phyloP scores from a whole-genome alignment of 2,888 invertebrate genomes.

The Saturnia pavonia region DNA sequence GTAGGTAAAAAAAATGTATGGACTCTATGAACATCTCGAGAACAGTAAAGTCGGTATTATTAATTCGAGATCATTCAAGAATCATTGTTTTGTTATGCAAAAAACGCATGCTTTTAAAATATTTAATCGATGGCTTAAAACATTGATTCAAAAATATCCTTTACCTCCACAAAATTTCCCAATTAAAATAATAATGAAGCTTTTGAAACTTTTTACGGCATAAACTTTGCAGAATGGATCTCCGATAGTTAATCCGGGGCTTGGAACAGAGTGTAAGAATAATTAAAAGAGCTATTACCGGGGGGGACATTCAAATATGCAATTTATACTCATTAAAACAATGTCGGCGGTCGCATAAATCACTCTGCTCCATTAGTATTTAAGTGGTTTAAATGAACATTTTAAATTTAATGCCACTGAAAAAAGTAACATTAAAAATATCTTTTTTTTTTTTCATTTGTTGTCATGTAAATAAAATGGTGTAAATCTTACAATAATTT shows the following conservation, averaged over 20 bases:
- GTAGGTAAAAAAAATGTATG: too few species aligned
- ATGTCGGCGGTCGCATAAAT: slow-evolving; percentile 69
- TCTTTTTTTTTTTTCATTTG: too few species aligned
- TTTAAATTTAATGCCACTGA: slow-evolving; percentile 52
- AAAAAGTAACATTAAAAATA: slow-evolving; percentile 11
- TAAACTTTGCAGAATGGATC: slow-evolving; percentile 13
- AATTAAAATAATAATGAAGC: slow-evolving; percentile 13
- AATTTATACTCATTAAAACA: slow-evolving; percentile 77
- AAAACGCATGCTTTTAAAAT: too few species aligned
- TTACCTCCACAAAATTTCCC: background rate
- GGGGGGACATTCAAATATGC: slow-evolving; percentile 63
- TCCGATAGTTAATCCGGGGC: slow-evolving; percentile 44
- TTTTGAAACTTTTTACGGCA: slow-evolving; percentile 1
- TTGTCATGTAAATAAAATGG: too few species aligned
- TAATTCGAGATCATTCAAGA: too few species aligned
- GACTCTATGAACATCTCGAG: too few species aligned
- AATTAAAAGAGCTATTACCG: slow-evolving; percentile 63
- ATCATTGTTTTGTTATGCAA: too few species aligned
- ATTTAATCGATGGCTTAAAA: background rate
- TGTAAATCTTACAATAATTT: too few species aligned
- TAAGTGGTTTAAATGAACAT: slow-evolving; percentile 56
- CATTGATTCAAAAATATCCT: background rate
- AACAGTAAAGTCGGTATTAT: too few species aligned
- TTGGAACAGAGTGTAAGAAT: slow-evolving; percentile 56
- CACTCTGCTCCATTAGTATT: slow-evolving; percentile 69